A percentile compares a stretch with the other conserved stretches of the same genome.
Conservation (phyloP, 2,888 invertebrate species). For the Dermolepida albohirtum region DNA sequence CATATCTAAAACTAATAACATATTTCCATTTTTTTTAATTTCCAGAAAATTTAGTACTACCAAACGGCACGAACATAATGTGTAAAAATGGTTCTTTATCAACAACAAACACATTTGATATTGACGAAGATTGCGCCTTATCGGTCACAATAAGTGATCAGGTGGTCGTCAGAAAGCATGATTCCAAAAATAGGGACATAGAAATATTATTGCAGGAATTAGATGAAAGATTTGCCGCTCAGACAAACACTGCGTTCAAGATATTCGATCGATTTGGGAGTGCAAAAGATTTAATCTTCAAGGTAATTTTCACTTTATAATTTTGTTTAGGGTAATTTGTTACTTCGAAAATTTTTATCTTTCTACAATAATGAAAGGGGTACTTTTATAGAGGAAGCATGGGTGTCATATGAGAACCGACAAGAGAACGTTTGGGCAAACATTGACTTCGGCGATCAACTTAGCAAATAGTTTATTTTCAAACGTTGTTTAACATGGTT, state of each 20-base stretch:
- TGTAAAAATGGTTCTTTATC: conserved; percentile 11
- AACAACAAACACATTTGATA: not conserved
- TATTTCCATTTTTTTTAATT: too few species aligned
- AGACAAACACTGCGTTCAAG: conserved; percentile 5
- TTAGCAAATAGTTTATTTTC: too few species aligned
- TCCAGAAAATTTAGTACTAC: not conserved
- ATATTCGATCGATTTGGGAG: conserved; percentile 3
- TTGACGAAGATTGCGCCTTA: not conserved
- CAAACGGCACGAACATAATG: not conserved
- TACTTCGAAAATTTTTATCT: too few species aligned
- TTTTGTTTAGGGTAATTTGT: too few species aligned
- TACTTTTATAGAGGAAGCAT: too few species aligned
- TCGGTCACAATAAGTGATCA: not conserved
- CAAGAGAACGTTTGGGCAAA: too few species aligned
- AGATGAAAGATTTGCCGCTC: conserved; percentile 3
- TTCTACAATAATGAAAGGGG: too few species aligned
- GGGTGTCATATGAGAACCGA: too few species aligned
- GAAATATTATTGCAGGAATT: not conserved
- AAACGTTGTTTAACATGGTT: too few species aligned
- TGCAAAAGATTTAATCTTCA: conserved; percentile 5
- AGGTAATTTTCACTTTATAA: not conserved
- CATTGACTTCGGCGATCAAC: too few species aligned
- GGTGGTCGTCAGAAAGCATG: not conserved
- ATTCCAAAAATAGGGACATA: not conserved
- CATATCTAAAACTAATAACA: too few species aligned